Evolutionary conservation across 1,140 invertebrate genomes (phyloP), one percentile per base, ranked within the genome.

Genomic region (Papilio helenus): DNA sequence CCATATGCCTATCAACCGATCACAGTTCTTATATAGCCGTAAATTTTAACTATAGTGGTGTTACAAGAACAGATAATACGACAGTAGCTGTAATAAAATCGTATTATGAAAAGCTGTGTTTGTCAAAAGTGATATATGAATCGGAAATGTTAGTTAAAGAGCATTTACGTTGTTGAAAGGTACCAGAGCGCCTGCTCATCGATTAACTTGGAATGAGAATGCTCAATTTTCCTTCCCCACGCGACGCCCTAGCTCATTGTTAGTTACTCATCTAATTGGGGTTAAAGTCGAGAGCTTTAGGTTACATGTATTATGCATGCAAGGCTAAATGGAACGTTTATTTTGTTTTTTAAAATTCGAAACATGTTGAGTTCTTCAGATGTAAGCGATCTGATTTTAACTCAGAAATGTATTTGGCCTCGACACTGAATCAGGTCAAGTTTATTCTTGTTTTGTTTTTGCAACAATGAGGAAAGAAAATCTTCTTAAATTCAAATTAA

Each of bases 91-190:
- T 12, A 46, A 46, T 46, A n/a, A 34, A 55, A 55, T 58, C 55
- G 18, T 10, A 58, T 58, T 58, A 9, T 58, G n/a, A 7, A 9
- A 58, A n/a, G 55, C 44, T 46, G 14, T 16, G 44, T 16, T 12
- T 46, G n/a, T 20, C n/a, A 58, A 58, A 9, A 10, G 55, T 20
- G 58, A 23, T 26, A 58, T 23, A 9, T 65, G 10, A 29, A 1
- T 16, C 61, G 83, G 83, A 88, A 85, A 86, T 81, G 83, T 83
- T 18, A 68, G 14, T 34, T n/a, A n/a, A 78, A 77, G 61, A 74
- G 78, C 82, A 83, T 86, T 86, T 84, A 85, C 34, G 58, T 55
- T 26, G 58, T 65, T 82, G 82, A 87, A 87, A 79, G 80, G 83
- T 55, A 20, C 55, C 44, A 68, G 76, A 78, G 58, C 80, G 80